Percentiles rank a stretch among this genome's conserved stretches.
phyloP scores from a whole-genome alignment of 2,113 vertebrate genomes.

The Cyprinus carpio region DNA sequence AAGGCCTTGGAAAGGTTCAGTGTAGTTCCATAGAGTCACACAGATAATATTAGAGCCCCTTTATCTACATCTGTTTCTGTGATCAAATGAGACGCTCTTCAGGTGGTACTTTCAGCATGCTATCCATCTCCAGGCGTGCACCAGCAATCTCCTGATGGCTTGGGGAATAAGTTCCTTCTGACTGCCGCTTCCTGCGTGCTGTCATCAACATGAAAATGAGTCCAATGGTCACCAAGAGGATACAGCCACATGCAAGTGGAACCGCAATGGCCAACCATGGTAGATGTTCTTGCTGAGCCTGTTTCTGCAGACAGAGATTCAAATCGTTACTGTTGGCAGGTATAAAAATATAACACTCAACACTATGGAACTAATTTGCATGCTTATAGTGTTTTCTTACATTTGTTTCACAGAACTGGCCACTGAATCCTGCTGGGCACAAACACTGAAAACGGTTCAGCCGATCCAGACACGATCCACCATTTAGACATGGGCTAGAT shows the following conservation, averaged over 20 bases:
- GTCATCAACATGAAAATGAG: conserved; percentile 86
- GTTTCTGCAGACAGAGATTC: conserved; percentile 77
- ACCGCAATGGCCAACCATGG: conserved; percentile 85
- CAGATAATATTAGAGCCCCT: background rate
- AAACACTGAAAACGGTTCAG: conserved; percentile 82
- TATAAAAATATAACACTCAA: too few species aligned
- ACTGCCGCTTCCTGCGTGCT: conserved; percentile 90
- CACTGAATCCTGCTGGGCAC: conserved; percentile 82
- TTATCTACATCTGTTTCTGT: background rate
- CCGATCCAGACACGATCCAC: conserved; percentile 83
- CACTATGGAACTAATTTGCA: background rate
- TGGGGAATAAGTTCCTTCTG: conserved; percentile 92
- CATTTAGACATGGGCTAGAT: conserved; percentile 88
- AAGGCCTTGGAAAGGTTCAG: background rate
- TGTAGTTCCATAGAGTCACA: background rate
- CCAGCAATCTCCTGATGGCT: conserved; percentile 93
- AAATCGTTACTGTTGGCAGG: background rate
- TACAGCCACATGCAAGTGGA: conserved; percentile 84
- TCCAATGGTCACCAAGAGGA: conserved; percentile 80
- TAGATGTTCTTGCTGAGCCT: conserved; percentile 68
- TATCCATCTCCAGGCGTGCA: conserved; percentile 95
- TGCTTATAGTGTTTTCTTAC: conserved; percentile 71
- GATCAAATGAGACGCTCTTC: conserved; percentile 89
- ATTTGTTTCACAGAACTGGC: conserved; percentile 81
- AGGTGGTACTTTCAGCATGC: conserved; percentile 92